Evolutionary conservation across 2,797 vertebrate genomes (phyloP).

Genomic region (Siniperca scherzeri): DNA sequence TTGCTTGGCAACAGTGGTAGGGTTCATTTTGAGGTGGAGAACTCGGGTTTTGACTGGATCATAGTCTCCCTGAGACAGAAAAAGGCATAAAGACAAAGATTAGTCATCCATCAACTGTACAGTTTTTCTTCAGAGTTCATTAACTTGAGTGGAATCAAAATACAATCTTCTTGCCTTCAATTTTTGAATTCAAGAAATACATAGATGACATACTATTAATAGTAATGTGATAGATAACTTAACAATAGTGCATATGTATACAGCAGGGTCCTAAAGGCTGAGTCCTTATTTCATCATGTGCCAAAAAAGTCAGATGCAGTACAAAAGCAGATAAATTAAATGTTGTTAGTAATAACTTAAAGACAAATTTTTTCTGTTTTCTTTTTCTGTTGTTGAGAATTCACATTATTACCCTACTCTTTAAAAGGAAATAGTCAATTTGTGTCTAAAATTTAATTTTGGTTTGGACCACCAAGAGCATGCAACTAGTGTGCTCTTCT

Average conservation of each 20-base stretch:
- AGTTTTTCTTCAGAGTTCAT: not conserved
- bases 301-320: not conserved
- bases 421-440: not conserved
- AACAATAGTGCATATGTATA: not conserved
- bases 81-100: conserved; percentile 10
- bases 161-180: not conserved
- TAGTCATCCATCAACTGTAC: not conserved
- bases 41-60: conserved; percentile 92
- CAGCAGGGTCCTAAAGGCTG: not conserved
- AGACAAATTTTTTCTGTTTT: no score
- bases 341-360: not conserved
- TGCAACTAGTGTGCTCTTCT: not conserved
- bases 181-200: not conserved
- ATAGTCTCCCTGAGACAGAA: conserved; percentile 89
- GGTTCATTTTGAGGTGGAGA: conserved; percentile 94
- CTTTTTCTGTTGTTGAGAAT: not conserved
- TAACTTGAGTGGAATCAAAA: not conserved
- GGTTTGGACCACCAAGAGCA: not conserved
- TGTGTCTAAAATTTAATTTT: not conserved
- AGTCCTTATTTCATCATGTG: not conserved
- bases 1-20: conserved; percentile 88
- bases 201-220: not conserved
- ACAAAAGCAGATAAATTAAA: not conserved
- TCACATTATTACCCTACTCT: not conserved
- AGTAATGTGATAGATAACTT: not conserved